Conservation (phyloP, 2,888 invertebrate species). For the Mythimna loreyi region DNA sequence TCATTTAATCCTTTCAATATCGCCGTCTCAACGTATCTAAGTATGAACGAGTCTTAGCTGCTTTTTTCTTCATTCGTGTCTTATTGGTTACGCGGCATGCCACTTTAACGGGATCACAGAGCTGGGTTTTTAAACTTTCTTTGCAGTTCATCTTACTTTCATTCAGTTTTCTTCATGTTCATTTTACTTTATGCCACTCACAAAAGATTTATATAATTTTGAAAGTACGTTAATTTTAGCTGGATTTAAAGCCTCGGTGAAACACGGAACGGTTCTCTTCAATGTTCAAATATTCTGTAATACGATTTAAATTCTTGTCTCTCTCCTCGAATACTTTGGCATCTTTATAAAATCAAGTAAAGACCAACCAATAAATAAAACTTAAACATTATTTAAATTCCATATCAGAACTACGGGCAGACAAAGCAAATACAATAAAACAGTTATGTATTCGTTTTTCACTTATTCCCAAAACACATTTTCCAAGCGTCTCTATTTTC, state of each 20-base stretch:
- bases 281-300: not conserved
- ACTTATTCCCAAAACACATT: slow-evolving; percentile 53
- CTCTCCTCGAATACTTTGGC: not conserved
- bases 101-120: slow-evolving; percentile 58
- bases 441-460: slow-evolving; percentile 42
- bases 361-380: slow-evolving; percentile 11
- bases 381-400: slow-evolving; percentile 31
- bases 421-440: slow-evolving; percentile 41
- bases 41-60: slow-evolving; percentile 69
- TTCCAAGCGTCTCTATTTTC: slow-evolving; percentile 51
- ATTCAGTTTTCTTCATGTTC: too few species aligned
- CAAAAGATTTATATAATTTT: slow-evolving; percentile 12
- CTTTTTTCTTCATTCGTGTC: slow-evolving; percentile 71
- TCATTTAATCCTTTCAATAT: slow-evolving; percentile 87
- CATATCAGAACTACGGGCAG: slow-evolving; percentile 32
- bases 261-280: not conserved
- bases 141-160: slow-evolving; percentile 3
- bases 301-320: not conserved
- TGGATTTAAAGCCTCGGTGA: slow-evolving; percentile 1
- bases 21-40: slow-evolving; percentile 74
- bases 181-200: too few species aligned
- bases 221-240: not conserved
- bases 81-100: slow-evolving; percentile 67
- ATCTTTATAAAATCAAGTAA: not conserved
- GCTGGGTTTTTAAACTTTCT: slow-evolving; percentile 43